Percentiles rank a stretch among this genome's conserved stretches.
Conservation (phyloP, 2,113 vertebrate species). For the Fukomys damarensis region DNA sequence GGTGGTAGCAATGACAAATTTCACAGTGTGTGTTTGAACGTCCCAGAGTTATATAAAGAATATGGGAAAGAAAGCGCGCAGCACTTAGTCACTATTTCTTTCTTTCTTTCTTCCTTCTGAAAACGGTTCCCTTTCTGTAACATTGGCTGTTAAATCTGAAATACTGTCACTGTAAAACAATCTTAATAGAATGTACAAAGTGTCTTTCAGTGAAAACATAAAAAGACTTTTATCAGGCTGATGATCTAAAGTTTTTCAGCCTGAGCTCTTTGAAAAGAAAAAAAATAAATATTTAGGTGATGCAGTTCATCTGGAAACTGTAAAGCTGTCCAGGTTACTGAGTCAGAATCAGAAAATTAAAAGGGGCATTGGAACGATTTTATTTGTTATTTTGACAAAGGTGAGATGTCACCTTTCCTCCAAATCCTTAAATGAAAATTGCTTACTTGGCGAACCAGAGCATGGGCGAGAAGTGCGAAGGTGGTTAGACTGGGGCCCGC, state of each 20-base stretch:
- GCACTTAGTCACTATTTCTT: constrained; percentile 1
- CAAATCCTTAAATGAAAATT: too few species aligned
- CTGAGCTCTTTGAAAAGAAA: background rate
- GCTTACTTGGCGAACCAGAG: too few species aligned
- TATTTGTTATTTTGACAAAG: background rate
- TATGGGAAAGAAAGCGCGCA: constrained; percentile 37
- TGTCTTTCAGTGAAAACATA: constrained; percentile 40
- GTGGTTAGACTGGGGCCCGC: fast-evolving
- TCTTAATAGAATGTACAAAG: constrained; percentile 65
- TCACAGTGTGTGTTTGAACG: constrained; percentile 63
- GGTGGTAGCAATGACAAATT: constrained; percentile 45
- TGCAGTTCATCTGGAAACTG: constrained; percentile 16
- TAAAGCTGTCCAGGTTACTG: background rate
- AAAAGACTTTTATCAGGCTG: constrained; percentile 42
- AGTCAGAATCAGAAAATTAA: constrained; percentile 40
- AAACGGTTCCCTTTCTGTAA: constrained; percentile 56
- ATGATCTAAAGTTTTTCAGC: constrained; percentile 51
- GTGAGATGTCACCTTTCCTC: too few species aligned
- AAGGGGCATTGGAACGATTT: background rate
- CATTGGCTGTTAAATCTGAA: constrained; percentile 38
- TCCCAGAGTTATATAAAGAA: constrained; percentile 54
- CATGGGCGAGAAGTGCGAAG: background rate
- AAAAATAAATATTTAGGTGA: constrained; percentile 37
- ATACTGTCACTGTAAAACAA: constrained; percentile 52
- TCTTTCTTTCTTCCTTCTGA: background rate